Conservation (phyloP, 2,888 invertebrate species). For the Scaptomyza cyrtandrae region DNA sequence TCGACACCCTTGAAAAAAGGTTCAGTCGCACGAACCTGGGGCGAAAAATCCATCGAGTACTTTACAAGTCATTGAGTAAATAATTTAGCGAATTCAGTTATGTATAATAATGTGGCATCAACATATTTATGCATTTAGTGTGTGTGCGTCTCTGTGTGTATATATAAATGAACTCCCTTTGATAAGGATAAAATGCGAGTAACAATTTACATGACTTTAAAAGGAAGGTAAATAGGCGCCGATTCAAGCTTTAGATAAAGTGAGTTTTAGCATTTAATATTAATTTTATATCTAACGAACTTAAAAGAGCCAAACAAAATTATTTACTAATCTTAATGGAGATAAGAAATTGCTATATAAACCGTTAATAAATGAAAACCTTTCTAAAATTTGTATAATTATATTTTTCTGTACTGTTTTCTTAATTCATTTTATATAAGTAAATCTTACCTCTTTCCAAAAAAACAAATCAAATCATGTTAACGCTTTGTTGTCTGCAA, state of each 20-base stretch:
- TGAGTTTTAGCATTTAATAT: background rate
- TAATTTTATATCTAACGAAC: too few relatives aligned
- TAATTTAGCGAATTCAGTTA: slow-evolving; percentile 72
- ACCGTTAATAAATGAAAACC: too few relatives aligned
- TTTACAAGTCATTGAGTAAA: slow-evolving; percentile 63
- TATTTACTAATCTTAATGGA: too few relatives aligned
- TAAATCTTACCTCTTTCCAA: slow-evolving; percentile 56
- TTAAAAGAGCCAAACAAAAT: too few relatives aligned
- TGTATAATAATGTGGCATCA: slow-evolving; percentile 61
- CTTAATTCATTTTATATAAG: background rate
- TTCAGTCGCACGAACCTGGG: background rate
- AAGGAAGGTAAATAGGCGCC: background rate
- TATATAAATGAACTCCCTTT: slow-evolving; percentile 32
- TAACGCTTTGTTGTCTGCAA: slow-evolving; percentile 51
- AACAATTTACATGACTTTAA: slow-evolving; percentile 23
- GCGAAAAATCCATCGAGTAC: slow-evolving; percentile 17
- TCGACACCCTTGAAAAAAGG: slow-evolving; percentile 6
- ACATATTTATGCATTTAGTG: slow-evolving; percentile 9
- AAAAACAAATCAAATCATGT: slow-evolving; percentile 66
- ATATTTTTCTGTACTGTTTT: too few relatives aligned
- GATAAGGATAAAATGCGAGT: slow-evolving; percentile 20
- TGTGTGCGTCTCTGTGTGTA: background rate
- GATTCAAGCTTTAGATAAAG: background rate
- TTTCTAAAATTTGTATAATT: too few relatives aligned
- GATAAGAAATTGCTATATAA: too few relatives aligned